Percentiles rank a stretch among this genome's conserved stretches.
Conservation (phyloP, 2,113 vertebrate genomes). For the Dasyprocta punctata region DNA sequence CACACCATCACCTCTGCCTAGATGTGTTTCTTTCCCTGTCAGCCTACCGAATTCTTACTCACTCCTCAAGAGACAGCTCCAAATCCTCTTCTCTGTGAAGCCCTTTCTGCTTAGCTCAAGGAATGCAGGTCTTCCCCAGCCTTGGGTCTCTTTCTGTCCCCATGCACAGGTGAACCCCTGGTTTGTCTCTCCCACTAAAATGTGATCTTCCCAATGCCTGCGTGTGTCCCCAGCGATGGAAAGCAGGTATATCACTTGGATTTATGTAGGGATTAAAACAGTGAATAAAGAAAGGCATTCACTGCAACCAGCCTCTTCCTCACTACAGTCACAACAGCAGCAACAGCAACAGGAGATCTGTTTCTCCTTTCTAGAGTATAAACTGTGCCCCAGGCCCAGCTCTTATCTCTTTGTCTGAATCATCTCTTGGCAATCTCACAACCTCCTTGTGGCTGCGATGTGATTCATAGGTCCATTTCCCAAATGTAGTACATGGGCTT, state of each 20-base stretch:
- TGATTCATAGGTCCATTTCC: not conserved
- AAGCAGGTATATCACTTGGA: not conserved
- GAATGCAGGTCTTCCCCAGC: no score
- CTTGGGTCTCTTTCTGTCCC: not conserved
- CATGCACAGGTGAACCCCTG: no score
- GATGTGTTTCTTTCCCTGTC: no score
- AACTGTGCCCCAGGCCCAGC: not conserved
- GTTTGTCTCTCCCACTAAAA: not conserved
- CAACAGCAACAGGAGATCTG: rapidly evolving
- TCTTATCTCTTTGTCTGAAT: not conserved
- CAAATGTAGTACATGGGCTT: not conserved
- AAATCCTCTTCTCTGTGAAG: not conserved
- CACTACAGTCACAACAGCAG: not conserved
- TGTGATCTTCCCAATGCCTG: not conserved
- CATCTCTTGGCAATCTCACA: not conserved
- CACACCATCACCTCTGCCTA: not conserved
- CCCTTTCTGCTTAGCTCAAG: not conserved
- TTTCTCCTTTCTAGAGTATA: not conserved
- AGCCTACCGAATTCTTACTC: not conserved
- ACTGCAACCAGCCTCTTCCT: not conserved
- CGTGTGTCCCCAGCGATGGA: not conserved
- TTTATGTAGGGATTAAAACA: not conserved
- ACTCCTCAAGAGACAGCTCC: not conserved
- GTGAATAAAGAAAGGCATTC: not conserved
- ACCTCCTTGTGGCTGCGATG: not conserved